Conservation (phyloP, 2,113 vertebrate genomes). For the Eubucco bourcierii region DNA sequence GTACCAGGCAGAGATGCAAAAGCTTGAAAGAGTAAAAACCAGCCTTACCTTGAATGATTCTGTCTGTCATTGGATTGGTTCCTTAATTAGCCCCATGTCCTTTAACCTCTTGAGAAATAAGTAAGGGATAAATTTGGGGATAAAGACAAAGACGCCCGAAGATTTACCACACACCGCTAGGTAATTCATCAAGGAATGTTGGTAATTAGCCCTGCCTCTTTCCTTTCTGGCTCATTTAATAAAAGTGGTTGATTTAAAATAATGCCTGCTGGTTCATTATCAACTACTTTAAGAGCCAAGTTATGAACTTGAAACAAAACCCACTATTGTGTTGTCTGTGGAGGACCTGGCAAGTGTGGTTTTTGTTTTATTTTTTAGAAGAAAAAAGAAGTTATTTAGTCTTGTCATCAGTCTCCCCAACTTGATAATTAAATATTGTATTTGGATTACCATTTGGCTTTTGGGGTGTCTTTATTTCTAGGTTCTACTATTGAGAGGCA, state of each 20-base stretch:
- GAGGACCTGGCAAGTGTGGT: slow-evolving; percentile 19
- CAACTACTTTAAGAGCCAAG: slow-evolving; percentile 80
- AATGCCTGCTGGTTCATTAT: slow-evolving; percentile 86
- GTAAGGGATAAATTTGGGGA: slow-evolving; percentile 89
- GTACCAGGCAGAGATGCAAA: slow-evolving; percentile 87
- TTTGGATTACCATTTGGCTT: slow-evolving; percentile 54
- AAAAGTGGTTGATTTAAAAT: slow-evolving; percentile 84
- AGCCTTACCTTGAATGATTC: slow-evolving; percentile 87
- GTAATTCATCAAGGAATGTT: slow-evolving; percentile 94
- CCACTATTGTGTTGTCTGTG: slow-evolving; percentile 68
- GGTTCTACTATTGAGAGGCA: slow-evolving; percentile 25
- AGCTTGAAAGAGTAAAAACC: slow-evolving; percentile 74
- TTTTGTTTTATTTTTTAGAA: not conserved
- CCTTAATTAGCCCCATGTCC: slow-evolving; percentile 89
- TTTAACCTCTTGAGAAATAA: slow-evolving; percentile 92
- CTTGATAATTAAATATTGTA: slow-evolving; percentile 48
- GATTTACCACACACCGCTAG: slow-evolving; percentile 91
- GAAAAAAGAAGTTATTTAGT: not conserved
- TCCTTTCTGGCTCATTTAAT: slow-evolving; percentile 89
- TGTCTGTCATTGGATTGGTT: slow-evolving; percentile 80
- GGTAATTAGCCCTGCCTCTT: slow-evolving; percentile 89
- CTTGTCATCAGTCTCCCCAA: not conserved
- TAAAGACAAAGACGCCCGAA: slow-evolving; percentile 81
- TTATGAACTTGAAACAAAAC: slow-evolving; percentile 79
- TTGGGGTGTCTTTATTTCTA: slow-evolving; percentile 26